Percentiles rank a stretch among this genome's conserved stretches.
These are phyloP conservation scores for Lophura nycthemera DNA, from an alignment of 2,113 vertebrate species.

Conservation along the genomic window DNA sequence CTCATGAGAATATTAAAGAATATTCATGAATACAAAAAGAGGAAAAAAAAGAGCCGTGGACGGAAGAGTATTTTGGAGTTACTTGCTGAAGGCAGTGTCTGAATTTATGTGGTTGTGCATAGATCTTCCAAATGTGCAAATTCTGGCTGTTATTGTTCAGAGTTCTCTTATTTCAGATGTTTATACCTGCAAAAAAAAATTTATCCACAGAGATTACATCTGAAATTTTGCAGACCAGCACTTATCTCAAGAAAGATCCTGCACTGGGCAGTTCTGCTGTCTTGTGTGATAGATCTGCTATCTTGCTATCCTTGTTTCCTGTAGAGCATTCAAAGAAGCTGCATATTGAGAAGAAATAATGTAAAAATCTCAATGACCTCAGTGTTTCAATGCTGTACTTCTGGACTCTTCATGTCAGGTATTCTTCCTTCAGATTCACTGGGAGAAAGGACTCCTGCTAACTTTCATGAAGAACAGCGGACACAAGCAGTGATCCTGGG, in stretches of 20 bases:
- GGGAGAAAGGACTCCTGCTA: not conserved
- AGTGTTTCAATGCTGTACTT: not conserved
- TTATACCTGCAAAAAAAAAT: not conserved
- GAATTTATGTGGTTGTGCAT: not conserved
- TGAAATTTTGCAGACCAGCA: not conserved
- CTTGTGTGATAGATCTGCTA: not conserved
- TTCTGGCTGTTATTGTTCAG: not conserved
- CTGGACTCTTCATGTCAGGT: not conserved
- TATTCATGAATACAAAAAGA: not conserved
- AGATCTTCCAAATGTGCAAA: not conserved
- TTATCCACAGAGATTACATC: not conserved
- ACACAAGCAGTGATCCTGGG: not conserved
- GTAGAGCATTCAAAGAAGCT: not conserved
- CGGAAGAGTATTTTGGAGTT: not conserved
- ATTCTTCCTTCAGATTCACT: not conserved
- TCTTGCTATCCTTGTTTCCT: not conserved
- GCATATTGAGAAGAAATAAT: not conserved
- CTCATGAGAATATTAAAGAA: not conserved
- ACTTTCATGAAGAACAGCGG: not conserved
- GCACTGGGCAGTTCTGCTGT: not conserved
- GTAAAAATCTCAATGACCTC: not conserved
- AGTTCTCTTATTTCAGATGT: not conserved
- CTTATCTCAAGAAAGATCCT: not conserved
- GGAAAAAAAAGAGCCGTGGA: not conserved
- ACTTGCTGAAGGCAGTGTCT: not conserved